Evolutionary conservation across 2,888 invertebrate genomes (phyloP), one percentile per base, ranked within the genome.

Genomic region (Dicyrtoma fusca): DNA sequence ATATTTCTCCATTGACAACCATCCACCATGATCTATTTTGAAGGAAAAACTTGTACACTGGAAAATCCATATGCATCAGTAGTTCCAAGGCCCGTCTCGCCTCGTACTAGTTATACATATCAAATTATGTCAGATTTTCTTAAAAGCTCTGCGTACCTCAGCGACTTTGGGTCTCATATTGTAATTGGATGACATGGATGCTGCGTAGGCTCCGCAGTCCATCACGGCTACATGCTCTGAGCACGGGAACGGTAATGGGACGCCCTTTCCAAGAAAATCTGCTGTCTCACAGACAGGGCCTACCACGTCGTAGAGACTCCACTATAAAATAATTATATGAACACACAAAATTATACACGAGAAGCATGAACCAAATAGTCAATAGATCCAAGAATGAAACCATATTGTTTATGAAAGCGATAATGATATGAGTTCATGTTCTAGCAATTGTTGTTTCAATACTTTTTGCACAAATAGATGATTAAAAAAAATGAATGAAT

Each of bases 251-350:
- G 76, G 71, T 49, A 84, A 73, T 42, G 75, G 74, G 21, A 83
- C 78, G 55, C 82, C 81, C 78, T 82, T 82, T 47, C 82, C 84
- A 19, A 84, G 77, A 73, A 84, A 84, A 74, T 85, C 85, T 2
- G 82, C 82, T 63, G 83, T 81, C 75, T 85, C 85, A 78, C 84
- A 84, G 2, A 85, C 82, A 1, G 84, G 84, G 5, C 84, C 85
- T 1, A 84, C 85, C 3, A 85, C 80, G 51, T 84, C 82, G 72
- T 77, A 83, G 5, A 77, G 44, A 5, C 73, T 57, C 76, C 77
- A 79, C 75, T 78, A 21, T 3, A 34, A 34, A 34, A n/a, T n/a
- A n/a, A n/a, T n/a, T n/a, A n/a, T n/a, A n/a, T 8, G 21, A 53
- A n/a, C 19, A 19, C 53, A n/a, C n/a, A n/a, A 63, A 63, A 44